phyloP scores from a whole-genome alignment of 2,113 vertebrate genomes.

The Cochlearius cochlearius region DNA sequence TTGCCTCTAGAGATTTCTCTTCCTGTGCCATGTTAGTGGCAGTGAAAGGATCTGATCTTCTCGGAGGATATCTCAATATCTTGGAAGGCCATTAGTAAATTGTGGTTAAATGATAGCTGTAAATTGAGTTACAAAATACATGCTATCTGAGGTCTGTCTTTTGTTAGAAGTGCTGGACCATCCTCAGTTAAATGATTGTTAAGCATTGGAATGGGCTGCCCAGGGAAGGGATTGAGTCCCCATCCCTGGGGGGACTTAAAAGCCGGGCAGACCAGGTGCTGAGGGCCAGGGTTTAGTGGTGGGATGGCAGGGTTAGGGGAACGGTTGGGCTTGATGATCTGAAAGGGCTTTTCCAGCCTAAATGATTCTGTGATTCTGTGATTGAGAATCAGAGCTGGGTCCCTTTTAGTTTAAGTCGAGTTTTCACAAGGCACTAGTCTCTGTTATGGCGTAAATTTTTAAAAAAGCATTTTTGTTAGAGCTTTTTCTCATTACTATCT shows the following conservation, averaged over 20 bases:
- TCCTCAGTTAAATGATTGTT: not conserved
- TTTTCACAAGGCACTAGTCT: not conserved
- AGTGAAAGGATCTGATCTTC: not conserved
- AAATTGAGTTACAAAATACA: not conserved
- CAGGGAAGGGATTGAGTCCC: too few relatives aligned
- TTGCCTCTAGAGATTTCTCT: not conserved
- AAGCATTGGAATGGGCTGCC: too few relatives aligned
- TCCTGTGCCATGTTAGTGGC: accelerated
- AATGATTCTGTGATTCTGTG: too few relatives aligned
- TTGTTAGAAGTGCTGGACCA: accelerated
- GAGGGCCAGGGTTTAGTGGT: too few relatives aligned
- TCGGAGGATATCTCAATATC: not conserved
- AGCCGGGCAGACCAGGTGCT: too few relatives aligned
- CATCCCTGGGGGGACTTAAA: too few relatives aligned
- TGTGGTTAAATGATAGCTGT: not conserved
- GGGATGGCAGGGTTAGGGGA: too few relatives aligned
- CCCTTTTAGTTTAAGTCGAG: not conserved
- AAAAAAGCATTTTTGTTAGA: not conserved
- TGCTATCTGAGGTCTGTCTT: not conserved
- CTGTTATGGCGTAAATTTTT: not conserved
- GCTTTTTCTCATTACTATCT: not conserved
- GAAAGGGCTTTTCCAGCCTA: too few relatives aligned
- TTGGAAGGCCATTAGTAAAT: not conserved
- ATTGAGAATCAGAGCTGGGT: not conserved
- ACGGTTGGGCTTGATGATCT: too few relatives aligned